Conservation (phyloP, 2,888 invertebrate genomes). For the Leptodirus hochenwartii region DNA sequence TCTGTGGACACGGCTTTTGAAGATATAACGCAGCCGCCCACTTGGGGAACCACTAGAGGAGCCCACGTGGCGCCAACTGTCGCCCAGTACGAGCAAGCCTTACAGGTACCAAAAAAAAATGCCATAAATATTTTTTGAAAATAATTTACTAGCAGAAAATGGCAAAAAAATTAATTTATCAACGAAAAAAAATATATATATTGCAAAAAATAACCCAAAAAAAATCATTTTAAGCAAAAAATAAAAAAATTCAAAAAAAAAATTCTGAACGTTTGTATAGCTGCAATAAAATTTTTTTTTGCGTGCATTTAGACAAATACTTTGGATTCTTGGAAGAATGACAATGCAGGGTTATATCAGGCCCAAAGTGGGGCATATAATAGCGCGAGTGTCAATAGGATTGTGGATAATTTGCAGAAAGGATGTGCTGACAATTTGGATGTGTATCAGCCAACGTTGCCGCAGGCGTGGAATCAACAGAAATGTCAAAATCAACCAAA, state of each 20-base stretch:
- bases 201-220: too few relatives aligned
- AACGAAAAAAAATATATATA: too few relatives aligned
- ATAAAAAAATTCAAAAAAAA: too few relatives aligned
- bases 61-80: constrained; percentile 24
- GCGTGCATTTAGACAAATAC: constrained; percentile 18
- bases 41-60: constrained; percentile 16
- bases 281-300: too few relatives aligned
- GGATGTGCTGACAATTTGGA: constrained; percentile 21
- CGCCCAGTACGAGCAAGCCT: constrained; percentile 23
- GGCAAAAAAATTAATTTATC: too few relatives aligned
- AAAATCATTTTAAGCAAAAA: too few relatives aligned
- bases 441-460: constrained; percentile 30
- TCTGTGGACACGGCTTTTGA: constrained; percentile 51
- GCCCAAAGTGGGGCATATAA: constrained; percentile 26
- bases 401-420: constrained; percentile 26
- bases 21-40: constrained; percentile 18
- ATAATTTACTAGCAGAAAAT: too few relatives aligned
- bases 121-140: too few relatives aligned
- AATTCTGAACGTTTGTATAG: too few relatives aligned
- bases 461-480: constrained; percentile 33
- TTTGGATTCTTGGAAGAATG: constrained; percentile 21
- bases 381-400: constrained; percentile 25
- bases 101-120: too few relatives aligned
- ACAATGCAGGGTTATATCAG: constrained; percentile 18
- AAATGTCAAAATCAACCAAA: too few relatives aligned